A percentile compares a stretch with the other conserved stretches of the same genome.
phyloP scores from a whole-genome alignment of 2,888 invertebrate species.

The Oligia latruncula region DNA sequence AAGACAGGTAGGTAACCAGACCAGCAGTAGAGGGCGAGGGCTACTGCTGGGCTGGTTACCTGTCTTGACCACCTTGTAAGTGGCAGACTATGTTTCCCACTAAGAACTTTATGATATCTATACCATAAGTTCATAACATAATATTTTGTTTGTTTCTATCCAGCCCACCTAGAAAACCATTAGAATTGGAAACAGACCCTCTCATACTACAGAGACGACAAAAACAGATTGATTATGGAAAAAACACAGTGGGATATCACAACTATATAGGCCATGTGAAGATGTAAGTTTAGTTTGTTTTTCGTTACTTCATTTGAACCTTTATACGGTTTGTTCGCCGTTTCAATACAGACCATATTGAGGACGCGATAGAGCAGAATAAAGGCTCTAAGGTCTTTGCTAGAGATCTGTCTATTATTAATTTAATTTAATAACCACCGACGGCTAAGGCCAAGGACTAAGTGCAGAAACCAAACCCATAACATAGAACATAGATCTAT shows the following conservation, averaged over 20 bases:
- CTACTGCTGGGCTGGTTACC: background rate
- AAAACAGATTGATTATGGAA: conserved; percentile 98
- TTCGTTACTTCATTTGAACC: background rate
- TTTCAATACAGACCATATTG: too few species aligned
- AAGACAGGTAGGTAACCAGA: too few species aligned
- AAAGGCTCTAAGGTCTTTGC: too few species aligned
- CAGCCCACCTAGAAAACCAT: conserved; percentile 72
- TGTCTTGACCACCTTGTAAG: background rate
- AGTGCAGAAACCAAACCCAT: too few species aligned
- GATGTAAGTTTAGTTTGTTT: conserved; percentile 88
- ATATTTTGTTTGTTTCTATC: conserved; percentile 47
- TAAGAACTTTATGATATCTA: background rate
- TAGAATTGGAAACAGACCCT: conserved; percentile 93
- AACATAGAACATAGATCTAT: too few species aligned
- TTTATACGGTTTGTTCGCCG: too few species aligned
- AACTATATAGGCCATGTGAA: conserved; percentile 93
- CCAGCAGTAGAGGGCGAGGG: too few species aligned
- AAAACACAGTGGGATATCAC: conserved; percentile 96
- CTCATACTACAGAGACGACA: conserved; percentile 93
- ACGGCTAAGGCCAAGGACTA: too few species aligned
- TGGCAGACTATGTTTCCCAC: background rate
- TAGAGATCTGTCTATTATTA: too few species aligned
- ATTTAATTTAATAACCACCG: too few species aligned
- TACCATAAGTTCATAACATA: background rate
- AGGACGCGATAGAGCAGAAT: too few species aligned